Conservation (phyloP, 2,113 vertebrate genomes). For the Pogona vitticeps region DNA sequence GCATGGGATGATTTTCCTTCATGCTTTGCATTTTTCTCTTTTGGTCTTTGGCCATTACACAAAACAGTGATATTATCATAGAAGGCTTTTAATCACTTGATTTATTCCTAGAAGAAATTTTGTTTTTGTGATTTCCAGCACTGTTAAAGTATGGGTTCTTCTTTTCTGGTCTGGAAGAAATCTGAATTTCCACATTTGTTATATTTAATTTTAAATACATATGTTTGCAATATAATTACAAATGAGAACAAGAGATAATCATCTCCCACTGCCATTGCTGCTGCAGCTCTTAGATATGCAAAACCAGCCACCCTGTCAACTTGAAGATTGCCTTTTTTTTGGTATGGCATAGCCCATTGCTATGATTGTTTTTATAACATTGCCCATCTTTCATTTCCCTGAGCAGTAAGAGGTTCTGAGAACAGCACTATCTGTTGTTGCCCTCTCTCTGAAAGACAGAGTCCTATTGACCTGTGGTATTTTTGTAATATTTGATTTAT, state of each 20-base stretch:
- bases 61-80: background rate
- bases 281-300: background rate
- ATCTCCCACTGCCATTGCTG: background rate
- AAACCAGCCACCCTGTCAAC: background rate
- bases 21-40: background rate
- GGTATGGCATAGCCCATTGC: background rate
- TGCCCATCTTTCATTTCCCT: background rate
- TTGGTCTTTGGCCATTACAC: background rate
- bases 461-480: too few species aligned
- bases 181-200: background rate
- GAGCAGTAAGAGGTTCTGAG: background rate
- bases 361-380: background rate
- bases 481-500: conserved; percentile 9
- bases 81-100: background rate
- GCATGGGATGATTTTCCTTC: too few species aligned
- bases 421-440: background rate
- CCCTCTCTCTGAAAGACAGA: background rate
- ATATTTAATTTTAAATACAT: background rate
- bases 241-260: background rate
- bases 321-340: background rate
- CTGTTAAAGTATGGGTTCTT: background rate
- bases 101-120: background rate
- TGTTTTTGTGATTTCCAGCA: background rate
- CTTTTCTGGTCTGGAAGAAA: background rate
- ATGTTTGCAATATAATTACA: background rate